These are phyloP conservation scores for Diaphora mendica DNA, from an alignment of 2,888 invertebrate species.

Conservation along the genomic window DNA sequence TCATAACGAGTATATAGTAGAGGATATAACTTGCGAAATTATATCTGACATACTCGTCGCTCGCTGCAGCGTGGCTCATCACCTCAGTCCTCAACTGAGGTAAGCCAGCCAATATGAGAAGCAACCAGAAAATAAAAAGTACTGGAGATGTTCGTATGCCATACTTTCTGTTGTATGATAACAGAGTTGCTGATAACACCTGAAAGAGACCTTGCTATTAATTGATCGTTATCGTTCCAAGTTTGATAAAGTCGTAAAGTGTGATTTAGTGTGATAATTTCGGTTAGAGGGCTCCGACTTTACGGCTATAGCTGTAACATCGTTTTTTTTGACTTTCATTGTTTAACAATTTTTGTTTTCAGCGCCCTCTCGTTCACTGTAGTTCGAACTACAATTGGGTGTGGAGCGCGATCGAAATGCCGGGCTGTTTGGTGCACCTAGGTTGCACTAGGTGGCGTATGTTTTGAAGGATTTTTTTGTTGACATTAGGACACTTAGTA, in stretches of 20 bases:
- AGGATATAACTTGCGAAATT: conserved; percentile 91
- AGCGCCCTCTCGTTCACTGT: too few species aligned
- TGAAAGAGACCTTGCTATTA: conserved; percentile 65
- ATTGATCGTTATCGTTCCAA: neutral
- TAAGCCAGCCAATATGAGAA: conserved; percentile 90
- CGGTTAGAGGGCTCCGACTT: neutral
- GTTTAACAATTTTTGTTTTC: too few species aligned
- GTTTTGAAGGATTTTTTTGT: too few species aligned
- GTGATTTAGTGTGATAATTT: neutral
- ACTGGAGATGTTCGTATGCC: conserved; percentile 96
- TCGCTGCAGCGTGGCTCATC: conserved; percentile 62
- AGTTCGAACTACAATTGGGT: too few species aligned
- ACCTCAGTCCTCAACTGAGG: conserved; percentile 90
- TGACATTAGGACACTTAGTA: too few species aligned
- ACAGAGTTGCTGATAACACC: conserved; percentile 89
- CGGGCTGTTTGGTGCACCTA: too few species aligned
- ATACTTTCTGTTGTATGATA: conserved; percentile 92
- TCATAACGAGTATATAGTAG: conserved; percentile 89
- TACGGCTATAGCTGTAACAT: neutral
- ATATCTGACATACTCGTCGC: conserved; percentile 86
- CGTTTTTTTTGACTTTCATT: too few species aligned
- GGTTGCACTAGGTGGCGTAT: too few species aligned
- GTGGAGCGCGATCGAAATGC: too few species aligned
- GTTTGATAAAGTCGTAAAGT: neutral
- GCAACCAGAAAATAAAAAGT: conserved; percentile 96